Conservation (phyloP, 2,113 vertebrate genomes). For the Sylvietta virens region DNA sequence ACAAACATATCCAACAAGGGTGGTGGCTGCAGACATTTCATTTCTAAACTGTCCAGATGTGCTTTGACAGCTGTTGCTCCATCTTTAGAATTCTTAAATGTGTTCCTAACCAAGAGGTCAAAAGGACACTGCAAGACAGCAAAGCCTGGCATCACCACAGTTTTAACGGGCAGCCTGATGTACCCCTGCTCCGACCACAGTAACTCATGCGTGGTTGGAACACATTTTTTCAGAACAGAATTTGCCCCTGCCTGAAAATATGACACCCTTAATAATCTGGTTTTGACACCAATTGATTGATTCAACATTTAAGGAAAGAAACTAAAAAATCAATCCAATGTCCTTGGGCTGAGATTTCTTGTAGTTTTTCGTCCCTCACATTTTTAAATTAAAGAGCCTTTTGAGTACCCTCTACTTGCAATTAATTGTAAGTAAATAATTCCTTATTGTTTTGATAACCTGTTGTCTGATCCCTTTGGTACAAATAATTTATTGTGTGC, state of each 20-base stretch:
- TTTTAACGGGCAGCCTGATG: not conserved
- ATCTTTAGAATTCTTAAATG: not conserved
- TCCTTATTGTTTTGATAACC: not conserved
- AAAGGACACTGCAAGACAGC: not conserved
- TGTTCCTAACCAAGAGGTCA: not conserved
- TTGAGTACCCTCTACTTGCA: not conserved
- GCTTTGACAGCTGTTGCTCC: not conserved
- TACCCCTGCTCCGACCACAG: not conserved
- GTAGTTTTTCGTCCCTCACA: not conserved
- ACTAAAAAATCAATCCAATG: not conserved
- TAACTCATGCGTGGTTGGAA: accelerated
- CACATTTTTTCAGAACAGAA: not conserved
- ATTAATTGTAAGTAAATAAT: not conserved
- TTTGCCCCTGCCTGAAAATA: not conserved
- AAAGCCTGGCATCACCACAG: not conserved
- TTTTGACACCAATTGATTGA: not conserved
- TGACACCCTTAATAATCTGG: not conserved
- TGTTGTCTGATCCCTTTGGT: not conserved
- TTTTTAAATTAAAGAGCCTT: not conserved
- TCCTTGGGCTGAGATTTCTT: not conserved
- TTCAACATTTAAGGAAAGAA: not conserved
- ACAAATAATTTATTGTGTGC: not conserved
- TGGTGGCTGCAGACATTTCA: not conserved
- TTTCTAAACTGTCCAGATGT: not conserved
- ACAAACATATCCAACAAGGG: not conserved